Evolutionary conservation across 2,113 vertebrate species (phyloP).

Genomic region (Thinocorus orbignyianus): DNA sequence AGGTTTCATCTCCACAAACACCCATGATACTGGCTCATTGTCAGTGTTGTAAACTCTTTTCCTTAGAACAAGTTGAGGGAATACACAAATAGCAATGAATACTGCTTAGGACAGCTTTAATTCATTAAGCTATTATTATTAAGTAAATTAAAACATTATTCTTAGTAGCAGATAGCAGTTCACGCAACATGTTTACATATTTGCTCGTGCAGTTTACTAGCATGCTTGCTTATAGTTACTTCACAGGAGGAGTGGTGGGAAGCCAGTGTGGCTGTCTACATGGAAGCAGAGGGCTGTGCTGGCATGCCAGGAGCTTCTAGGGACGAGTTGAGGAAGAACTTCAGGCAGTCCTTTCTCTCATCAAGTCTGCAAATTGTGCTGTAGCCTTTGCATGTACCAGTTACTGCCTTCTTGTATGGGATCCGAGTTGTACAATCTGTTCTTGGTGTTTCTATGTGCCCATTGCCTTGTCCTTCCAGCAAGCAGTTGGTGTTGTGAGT

Average conservation of each 20-base stretch:
- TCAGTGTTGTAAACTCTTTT: neutral
- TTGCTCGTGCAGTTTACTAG: neutral
- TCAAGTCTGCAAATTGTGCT: neutral
- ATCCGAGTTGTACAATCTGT: neutral
- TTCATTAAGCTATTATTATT: neutral
- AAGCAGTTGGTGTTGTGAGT: rapidly evolving
- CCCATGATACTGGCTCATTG: neutral
- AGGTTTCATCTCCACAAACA: neutral
- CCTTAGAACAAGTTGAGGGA: neutral
- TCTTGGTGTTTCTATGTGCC: neutral
- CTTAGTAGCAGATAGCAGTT: neutral
- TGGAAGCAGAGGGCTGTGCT: neutral
- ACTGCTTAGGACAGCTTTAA: neutral
- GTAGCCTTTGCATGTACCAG: neutral
- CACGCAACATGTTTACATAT: neutral
- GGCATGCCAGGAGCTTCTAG: neutral
- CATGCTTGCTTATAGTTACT: neutral
- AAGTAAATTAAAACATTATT: neutral
- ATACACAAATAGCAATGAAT: neutral
- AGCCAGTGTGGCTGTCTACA: neutral
- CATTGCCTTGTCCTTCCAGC: neutral
- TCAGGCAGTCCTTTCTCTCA: neutral
- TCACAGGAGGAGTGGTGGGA: neutral
- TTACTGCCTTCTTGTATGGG: neutral
- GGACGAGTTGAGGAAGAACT: neutral